phyloP scores from a whole-genome alignment of 2,888 invertebrate genomes.

The Philonicus albiceps region DNA sequence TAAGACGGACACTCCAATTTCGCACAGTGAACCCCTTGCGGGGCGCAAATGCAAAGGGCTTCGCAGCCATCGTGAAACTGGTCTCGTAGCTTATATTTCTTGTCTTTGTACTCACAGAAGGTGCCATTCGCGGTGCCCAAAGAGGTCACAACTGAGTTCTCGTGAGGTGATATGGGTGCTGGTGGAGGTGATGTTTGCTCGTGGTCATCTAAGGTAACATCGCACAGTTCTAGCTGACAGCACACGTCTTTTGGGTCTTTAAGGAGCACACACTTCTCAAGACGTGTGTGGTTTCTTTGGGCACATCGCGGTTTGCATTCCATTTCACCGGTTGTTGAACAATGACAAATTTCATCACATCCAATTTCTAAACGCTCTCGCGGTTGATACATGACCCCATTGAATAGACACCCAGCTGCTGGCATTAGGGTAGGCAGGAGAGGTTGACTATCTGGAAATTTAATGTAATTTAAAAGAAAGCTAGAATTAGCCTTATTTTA shows the following conservation, averaged over 20 bases:
- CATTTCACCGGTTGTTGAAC: slow-evolving; percentile 75
- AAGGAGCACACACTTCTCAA: slow-evolving; percentile 81
- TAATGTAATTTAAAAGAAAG: neutral
- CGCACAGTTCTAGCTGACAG: slow-evolving; percentile 85
- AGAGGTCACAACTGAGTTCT: slow-evolving; percentile 50
- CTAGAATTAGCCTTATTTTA: too few relatives aligned
- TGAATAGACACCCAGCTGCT: slow-evolving; percentile 58
- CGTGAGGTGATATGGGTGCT: slow-evolving; percentile 52
- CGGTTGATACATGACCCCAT: slow-evolving; percentile 72
- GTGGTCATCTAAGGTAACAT: slow-evolving; percentile 81
- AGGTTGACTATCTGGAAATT: neutral
- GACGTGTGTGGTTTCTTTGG: slow-evolving; percentile 66
- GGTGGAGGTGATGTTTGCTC: slow-evolving; percentile 65
- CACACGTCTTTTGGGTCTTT: slow-evolving; percentile 84
- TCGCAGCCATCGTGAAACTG: slow-evolving; percentile 86
- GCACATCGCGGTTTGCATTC: slow-evolving; percentile 78
- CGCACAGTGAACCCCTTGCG: slow-evolving; percentile 76
- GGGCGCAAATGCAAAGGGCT: slow-evolving; percentile 78
- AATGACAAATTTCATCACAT: slow-evolving; percentile 81
- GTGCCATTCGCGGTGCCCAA: slow-evolving; percentile 52
- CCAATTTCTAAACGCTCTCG: slow-evolving; percentile 80
- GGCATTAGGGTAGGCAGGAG: slow-evolving; percentile 7
- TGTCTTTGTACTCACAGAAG: slow-evolving; percentile 58
- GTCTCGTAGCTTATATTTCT: slow-evolving; percentile 66
- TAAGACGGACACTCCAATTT: slow-evolving; percentile 84